A percentile compares a stretch with the other conserved stretches of the same genome.
phyloP scores from a whole-genome alignment of 2,797 vertebrate genomes.

The Cyprinella venusta region DNA sequence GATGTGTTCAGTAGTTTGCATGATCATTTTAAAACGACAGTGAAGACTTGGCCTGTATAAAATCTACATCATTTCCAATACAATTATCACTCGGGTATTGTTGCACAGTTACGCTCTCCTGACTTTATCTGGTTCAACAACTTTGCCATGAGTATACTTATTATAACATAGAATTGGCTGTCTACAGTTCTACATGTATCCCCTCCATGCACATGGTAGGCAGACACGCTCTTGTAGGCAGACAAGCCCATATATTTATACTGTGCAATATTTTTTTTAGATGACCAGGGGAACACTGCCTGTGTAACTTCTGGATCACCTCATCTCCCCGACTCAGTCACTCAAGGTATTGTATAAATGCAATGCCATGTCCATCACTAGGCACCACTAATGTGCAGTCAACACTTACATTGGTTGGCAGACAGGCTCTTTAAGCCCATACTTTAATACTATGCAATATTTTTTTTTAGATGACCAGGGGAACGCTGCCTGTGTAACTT shows the following conservation, averaged over 20 bases:
- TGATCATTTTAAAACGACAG: conserved; percentile 26
- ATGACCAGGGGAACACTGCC: too few species aligned
- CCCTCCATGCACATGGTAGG: neutral
- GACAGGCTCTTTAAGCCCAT: conserved; percentile 16
- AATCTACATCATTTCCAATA: neutral
- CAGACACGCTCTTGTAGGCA: neutral
- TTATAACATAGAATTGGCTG: conserved; percentile 44
- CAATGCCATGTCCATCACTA: conserved; percentile 12
- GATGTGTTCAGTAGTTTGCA: conserved; percentile 32
- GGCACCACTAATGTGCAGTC: conserved; percentile 13
- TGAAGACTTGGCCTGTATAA: conserved; percentile 19
- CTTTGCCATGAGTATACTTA: conserved; percentile 30
- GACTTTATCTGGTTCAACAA: conserved; percentile 20
- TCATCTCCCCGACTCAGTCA: conserved; percentile 36
- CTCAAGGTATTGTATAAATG: conserved; percentile 38
- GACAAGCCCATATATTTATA: conserved; percentile 3
- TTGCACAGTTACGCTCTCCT: neutral
- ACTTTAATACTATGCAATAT: neutral
- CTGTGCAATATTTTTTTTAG: too few species aligned
- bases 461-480: too few species aligned
- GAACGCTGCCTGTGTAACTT: neutral
- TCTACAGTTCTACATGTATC: conserved; percentile 27
- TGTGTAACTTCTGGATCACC: conserved; percentile 15
- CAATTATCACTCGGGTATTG: too few species aligned
- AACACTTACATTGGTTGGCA: conserved; percentile 14